Evolutionary conservation across 2,113 vertebrate genomes (phyloP), one percentile per base, ranked within the genome.

Genomic region (Agelaius tricolor): DNA sequence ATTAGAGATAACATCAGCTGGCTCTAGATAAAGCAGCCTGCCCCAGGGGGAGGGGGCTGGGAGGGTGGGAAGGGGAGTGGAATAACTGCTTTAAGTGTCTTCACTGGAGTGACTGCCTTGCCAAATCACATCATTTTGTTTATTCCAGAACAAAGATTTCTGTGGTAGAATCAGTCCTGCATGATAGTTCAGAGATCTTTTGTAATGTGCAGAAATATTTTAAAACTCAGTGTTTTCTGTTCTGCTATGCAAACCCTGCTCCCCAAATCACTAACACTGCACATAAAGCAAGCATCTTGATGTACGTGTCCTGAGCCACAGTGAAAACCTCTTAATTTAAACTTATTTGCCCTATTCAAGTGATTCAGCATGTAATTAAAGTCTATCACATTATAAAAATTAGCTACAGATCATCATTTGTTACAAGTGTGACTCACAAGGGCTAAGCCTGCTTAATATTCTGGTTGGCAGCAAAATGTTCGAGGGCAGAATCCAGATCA

Each of bases 391-490:
- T 68, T 78, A 79, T 74, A 93, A 92, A 97, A 90, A 88, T 89
- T 91, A 91, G 28, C 71, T 51, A n/a, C 68, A 80, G 92, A 94
- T 83, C 58, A 44, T 77, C 73, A 41, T 74, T 89, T 92, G 90
- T 95, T 92, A 91, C 85, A 18, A 74, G 37, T 71, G 86, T 73
- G 91, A 96, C 77, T 96, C 96, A 91, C 31, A 63, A 78, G 44
- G 73, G 77, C 94, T 89, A 82, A 91, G 81, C 84, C 93, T 97
- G 87, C 84, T 97, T 97, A 96, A 89, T 86, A 86, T 92, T 94
- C 92, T 77, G 44, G 62, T 37, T 84, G 75, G 89, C 69, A 80
- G 66, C 75, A 82, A 44, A 93, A 80, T 33, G 66, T 91, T 92
- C 4, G 18, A 77, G 49, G 78, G 37, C 75, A 90, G 67, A 82